Conservation (phyloP, 2,797 vertebrate species). For the Acanthornis magna region DNA sequence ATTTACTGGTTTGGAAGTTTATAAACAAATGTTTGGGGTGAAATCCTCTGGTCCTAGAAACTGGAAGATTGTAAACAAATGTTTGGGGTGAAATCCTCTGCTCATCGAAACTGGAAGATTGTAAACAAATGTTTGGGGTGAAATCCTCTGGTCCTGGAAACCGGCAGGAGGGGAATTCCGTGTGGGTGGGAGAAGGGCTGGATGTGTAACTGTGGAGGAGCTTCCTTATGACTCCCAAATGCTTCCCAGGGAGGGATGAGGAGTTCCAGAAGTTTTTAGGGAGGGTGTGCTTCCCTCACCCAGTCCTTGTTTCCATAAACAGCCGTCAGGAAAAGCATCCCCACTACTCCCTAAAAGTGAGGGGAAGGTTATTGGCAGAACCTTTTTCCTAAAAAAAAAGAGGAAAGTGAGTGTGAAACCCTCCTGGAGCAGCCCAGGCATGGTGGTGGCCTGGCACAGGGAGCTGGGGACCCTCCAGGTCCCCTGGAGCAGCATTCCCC, state of each 20-base stretch:
- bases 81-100: too few relatives aligned
- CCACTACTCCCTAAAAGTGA: accelerated
- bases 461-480: not conserved
- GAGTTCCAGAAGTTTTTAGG: not conserved
- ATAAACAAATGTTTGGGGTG: not conserved
- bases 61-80: not conserved
- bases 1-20: not conserved
- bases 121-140: not conserved
- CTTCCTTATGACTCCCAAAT: not conserved
- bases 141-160: not conserved
- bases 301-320: not conserved
- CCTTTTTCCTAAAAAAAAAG: not conserved
- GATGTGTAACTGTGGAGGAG: not conserved
- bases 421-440: not conserved
- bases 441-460: not conserved
- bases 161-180: not conserved
- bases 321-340: not conserved
- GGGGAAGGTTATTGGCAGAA: not conserved
- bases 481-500: not conserved
- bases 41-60: not conserved
- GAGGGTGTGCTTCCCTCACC: not conserved
- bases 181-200: not conserved
- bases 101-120: not conserved
- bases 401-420: not conserved
- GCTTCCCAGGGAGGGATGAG: not conserved